phyloP scores from a whole-genome alignment of 2,113 vertebrate genomes.

The Cisticola juncidis region DNA sequence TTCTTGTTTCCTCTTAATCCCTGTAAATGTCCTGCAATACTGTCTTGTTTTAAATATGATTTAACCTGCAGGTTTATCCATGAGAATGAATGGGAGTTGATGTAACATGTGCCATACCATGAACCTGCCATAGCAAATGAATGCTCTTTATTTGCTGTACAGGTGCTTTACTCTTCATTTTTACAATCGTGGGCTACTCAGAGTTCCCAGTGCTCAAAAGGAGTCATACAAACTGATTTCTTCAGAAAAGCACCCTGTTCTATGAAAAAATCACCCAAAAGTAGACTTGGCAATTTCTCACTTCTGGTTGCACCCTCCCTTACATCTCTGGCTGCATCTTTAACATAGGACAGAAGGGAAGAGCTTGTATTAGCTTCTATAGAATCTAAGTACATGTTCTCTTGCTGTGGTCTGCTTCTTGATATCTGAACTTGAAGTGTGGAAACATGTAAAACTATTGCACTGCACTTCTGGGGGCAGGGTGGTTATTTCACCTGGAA shows the following conservation, averaged over 20 bases:
- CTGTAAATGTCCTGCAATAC: neutral
- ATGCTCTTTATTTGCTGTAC: neutral
- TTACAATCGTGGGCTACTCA: neutral
- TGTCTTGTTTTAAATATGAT: accelerated
- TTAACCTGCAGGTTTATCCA: neutral
- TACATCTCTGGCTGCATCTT: neutral
- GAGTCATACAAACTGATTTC: neutral
- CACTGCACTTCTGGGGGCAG: neutral
- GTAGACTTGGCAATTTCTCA: neutral
- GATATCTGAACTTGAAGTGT: neutral
- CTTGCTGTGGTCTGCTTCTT: neutral
- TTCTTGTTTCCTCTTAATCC: neutral
- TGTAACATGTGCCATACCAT: neutral
- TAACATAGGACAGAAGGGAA: neutral
- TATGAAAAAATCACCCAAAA: neutral
- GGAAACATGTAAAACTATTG: neutral
- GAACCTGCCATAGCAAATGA: neutral
- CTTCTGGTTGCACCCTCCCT: neutral
- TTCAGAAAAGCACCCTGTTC: neutral
- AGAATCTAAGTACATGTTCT: neutral
- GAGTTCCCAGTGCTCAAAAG: neutral
- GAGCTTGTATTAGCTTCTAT: neutral
- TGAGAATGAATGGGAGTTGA: neutral
- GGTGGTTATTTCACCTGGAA: neutral
- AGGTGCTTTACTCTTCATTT: neutral